phyloP scores from a whole-genome alignment of 2,797 vertebrate species.

The Helarctos malayanus region DNA sequence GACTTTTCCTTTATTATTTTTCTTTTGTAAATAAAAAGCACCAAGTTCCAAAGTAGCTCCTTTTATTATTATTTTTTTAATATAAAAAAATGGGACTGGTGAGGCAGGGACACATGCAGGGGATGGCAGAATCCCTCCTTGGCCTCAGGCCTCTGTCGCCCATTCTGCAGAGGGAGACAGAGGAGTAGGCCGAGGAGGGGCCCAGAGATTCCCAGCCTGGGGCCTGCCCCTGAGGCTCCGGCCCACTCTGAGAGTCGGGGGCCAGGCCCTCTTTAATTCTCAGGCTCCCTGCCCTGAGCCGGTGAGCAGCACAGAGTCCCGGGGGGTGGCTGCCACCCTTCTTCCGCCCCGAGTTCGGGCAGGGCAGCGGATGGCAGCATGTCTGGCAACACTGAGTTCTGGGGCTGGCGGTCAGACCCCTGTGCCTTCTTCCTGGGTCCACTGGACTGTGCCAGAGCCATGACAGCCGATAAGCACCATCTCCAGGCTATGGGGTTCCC shows the following conservation, averaged over 20 bases:
- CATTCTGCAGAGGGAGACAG: conserved; percentile 14
- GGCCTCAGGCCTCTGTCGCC: conserved; percentile 59
- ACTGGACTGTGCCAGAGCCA: conserved; percentile 80
- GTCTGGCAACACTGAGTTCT: conserved; percentile 54
- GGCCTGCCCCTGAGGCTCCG: conserved; percentile 41
- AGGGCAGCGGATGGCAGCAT: background rate
- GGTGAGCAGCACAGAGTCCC: background rate
- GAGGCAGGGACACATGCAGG: conserved; percentile 80
- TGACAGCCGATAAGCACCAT: conserved; percentile 85
- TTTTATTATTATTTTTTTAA: conserved; percentile 79
- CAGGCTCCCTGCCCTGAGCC: background rate
- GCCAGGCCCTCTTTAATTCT: background rate
- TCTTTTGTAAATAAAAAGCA: conserved; percentile 86
- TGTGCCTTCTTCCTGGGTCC: conserved; percentile 84
- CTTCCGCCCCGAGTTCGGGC: background rate
- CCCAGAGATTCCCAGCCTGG: background rate
- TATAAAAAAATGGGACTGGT: conserved; percentile 79
- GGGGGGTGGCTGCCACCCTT: background rate
- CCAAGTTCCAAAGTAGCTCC: conserved; percentile 81
- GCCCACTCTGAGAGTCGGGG: background rate
- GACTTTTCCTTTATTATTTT: conserved; percentile 70
- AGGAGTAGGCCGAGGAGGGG: conserved; percentile 13
- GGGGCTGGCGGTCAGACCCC: conserved; percentile 75
- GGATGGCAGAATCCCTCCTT: conserved; percentile 60
- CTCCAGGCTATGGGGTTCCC: conserved; percentile 86